These are phyloP conservation scores for Ctenopoma multispine DNA, from an alignment of 2,797 vertebrate species.

Conservation along the genomic window DNA sequence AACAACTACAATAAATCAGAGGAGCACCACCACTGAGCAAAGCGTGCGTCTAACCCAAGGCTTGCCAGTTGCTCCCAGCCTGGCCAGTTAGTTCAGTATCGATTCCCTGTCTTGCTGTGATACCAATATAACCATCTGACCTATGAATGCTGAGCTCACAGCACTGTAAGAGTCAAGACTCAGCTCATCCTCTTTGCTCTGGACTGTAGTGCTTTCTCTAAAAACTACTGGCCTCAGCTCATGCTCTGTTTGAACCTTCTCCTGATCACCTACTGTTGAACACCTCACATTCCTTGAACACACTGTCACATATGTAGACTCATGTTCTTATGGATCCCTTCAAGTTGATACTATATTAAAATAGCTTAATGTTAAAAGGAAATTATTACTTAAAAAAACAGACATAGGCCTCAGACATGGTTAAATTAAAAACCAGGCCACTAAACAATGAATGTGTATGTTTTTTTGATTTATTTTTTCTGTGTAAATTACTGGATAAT, in stretches of 20 bases:
- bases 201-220: background rate
- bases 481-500: background rate
- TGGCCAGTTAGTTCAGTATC: conserved; percentile 72
- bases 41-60: conserved; percentile 50
- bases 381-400: background rate
- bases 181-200: conserved; percentile 5
- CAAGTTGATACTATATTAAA: background rate
- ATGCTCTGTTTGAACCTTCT: background rate
- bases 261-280: too few relatives aligned
- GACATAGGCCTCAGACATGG: background rate
- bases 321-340: background rate
- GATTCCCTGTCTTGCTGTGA: conserved; percentile 73
- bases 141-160: conserved; percentile 58
- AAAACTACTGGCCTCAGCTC: background rate
- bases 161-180: conserved; percentile 8
- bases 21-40: conserved; percentile 52
- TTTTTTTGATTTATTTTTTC: background rate
- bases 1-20: conserved; percentile 81
- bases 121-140: conserved; percentile 69
- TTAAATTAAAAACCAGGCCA: background rate
- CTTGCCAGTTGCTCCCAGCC: conserved; percentile 60
- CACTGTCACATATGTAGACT: background rate
- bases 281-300: background rate
- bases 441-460: background rate
- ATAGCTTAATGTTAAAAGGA: background rate